Evolutionary conservation across 2,113 vertebrate genomes (phyloP), one percentile per base, ranked within the genome.

Genomic region (Scomber japonicus): DNA sequence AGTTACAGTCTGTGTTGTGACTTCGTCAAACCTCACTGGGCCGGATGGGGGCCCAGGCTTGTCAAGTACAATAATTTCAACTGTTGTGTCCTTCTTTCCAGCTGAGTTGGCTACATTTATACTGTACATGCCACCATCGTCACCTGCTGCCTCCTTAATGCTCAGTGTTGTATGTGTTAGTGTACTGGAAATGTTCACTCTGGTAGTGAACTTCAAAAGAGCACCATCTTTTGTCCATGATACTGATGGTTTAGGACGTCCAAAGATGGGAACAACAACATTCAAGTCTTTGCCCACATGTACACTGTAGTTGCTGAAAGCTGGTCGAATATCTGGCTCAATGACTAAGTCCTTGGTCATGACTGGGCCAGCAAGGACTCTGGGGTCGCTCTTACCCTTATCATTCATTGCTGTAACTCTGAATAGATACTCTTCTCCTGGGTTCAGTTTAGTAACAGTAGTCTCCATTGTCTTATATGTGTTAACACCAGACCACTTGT

Each of bases 311-410:
- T 86, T 99, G 81, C 93, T 97, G 86, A 99, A 99, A 89, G 89
- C 88, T 88, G 98, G 97, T 88, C 94, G 95, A 74, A 98, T 92
- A 92, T 99, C 97, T 84, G 98, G 98, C 75, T 98, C 97, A 89
- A 97, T 97, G 45, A 99, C 96, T 56, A 99, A 92, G 82, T 99
- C 97, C 92, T 99, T 99, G 78, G 98, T 96, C 91, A 96, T 93
- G 69, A 99, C 93, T 89, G 97, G 97, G 85, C 97, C 96, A 44
- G 97, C 95, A 85, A 99, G 97, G 8, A 96, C 95, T 90, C 96
- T 96, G 72, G 98, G 97, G 76, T 99, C 98, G 91, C 98, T 99
- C 89, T 96, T 98, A 30, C 98, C 98, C 83, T 99, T 99, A 88
- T 99, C 98, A 89, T 99, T 99, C 61, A 98, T 92, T 87, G 98